Base-by-base conservation (phyloP, 64 coral and sea anemone species). In the Astreopora myriophthalma region DNA sequence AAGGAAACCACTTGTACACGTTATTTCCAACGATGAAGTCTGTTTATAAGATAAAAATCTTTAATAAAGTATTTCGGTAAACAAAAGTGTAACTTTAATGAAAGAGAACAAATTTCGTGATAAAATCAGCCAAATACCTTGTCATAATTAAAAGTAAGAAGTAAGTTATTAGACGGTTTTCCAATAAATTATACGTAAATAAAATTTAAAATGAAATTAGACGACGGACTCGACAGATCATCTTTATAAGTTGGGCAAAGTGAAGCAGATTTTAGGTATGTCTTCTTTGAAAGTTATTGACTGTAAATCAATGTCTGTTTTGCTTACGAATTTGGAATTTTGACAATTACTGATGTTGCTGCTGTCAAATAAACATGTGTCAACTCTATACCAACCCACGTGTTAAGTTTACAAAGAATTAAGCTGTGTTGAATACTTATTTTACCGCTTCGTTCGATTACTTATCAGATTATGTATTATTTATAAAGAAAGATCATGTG, bases 61-160 rank as follows among this genome's bases (percentile, higher is more conserved):
- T 73, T 73, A 73, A 73, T 73, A 73, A 73, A 73, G 17, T 3
- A 37, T 36, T 22, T 37, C 8, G 3, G 70, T 13, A 38, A n/a
- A 22, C 34, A 64, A 2, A 33, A 64, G 52, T 35, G 31, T 20
- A 64, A 35, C 8, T 37, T 64, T 37, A 64, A 22, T 33, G 32
- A 10, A 37, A 26, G 8, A 63, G 25, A 2, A 60, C 24, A 23
- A 30, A 58, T 63, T 64, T 65, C n/a, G 46, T 65, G 52, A 83
- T 83, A 38, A 83, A 31, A 83, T 83, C 32, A 38, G 24, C 30
- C 24, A 37, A 83, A 83, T 83, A 63, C 34, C 65, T 38, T 6
- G 24, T n/a, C 10, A 26, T 83, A 65, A 83, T 23, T 24, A 38
- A 36, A 64, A 13, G 20, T 29, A 16, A 39, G 25, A 64, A 37